Evolutionary conservation across 1,140 invertebrate genomes (phyloP), one percentile per base, ranked within the genome.

Genomic region (Micrasema longulum): DNA sequence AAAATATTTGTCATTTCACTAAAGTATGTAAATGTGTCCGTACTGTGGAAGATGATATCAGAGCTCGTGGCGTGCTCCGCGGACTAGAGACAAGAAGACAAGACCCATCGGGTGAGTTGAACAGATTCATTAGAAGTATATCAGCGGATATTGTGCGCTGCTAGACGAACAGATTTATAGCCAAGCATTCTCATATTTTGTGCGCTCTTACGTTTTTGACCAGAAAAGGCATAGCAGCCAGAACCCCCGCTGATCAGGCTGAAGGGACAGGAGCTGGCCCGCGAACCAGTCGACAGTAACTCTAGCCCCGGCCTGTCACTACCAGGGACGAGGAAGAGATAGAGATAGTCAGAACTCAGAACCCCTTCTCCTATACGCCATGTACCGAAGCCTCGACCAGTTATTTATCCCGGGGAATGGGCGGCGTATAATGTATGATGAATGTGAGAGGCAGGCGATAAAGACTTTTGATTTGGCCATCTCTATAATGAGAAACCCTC

Each of bases 381-480:
- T 10, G 57, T 9, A 20, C 9, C 35, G n/a, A 4, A 9, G 18
- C 38, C 57, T 10, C 14, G 22, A 36, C 57, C 60, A 45, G 62
- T 62, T 68, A 67, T 62, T 72, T 67, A 67, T 66, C 47, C 36
- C n/a, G 3, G 1, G 62, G 57, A 73, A 74, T 74, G 73, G 73
- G 73, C 69, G 73, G 73, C 57, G 31, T 70, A 66, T 66, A 60
- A 67, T 45, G 50, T 63, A 64, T 71, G 73, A 74, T 74, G 64
- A 71, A 74, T 74, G 73, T 68, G 73, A 74, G 73, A 74, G 62
- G 73, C 63, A 60, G 69, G 68, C 73, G 73, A 74, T 74, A 75
- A 72, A 75, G 69, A 75, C 73, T 75, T 75, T 75, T 75, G 73
- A 75, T 75, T 75, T 75, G 73, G 73, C 73, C 73, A 75, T 75